Percentiles rank a stretch among this genome's conserved stretches.
These are phyloP conservation scores for Malacoctenus gilli DNA, from an alignment of 2,797 vertebrate species.

Conservation along the genomic window DNA sequence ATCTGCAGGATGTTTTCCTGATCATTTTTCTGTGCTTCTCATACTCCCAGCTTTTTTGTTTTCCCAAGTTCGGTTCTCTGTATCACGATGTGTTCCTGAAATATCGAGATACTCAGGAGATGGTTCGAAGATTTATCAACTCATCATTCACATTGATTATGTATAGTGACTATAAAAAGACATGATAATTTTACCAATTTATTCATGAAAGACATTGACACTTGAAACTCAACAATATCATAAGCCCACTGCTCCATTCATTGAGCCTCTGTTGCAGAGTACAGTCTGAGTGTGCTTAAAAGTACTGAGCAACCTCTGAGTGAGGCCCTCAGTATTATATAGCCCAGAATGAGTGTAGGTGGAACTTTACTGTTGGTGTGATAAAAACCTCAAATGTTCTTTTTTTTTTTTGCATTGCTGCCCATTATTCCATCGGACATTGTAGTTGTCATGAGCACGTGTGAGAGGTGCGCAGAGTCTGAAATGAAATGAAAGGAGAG, in stretches of 20 bases:
- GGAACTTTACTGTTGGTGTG: constrained; percentile 14
- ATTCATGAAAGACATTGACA: neutral
- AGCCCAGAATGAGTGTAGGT: constrained; percentile 4
- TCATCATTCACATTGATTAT: no score
- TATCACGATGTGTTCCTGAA: no score
- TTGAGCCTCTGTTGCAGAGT: constrained; percentile 10
- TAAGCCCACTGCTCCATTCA: constrained; percentile 3
- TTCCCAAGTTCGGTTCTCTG: no score
- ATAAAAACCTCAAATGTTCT: neutral
- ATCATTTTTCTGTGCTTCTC: neutral
- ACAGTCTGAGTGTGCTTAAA: constrained; percentile 16
- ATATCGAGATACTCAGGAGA: no score
- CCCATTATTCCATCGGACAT: neutral
- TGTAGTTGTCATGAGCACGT: constrained; percentile 4
- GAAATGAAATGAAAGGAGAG: constrained; percentile 50
- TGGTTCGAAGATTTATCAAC: no score
- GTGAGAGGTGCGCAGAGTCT: constrained; percentile 25
- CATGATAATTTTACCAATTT: no score
- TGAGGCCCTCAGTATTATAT: constrained; percentile 8
- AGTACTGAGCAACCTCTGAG: constrained; percentile 17
- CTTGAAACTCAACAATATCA: constrained; percentile 1
- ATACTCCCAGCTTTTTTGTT: no score
- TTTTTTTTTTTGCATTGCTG: neutral
- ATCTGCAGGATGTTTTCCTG: neutral
- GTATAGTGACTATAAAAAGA: no score